Conservation (phyloP, 2,888 invertebrate genomes). For the Euphydryas editha region DNA sequence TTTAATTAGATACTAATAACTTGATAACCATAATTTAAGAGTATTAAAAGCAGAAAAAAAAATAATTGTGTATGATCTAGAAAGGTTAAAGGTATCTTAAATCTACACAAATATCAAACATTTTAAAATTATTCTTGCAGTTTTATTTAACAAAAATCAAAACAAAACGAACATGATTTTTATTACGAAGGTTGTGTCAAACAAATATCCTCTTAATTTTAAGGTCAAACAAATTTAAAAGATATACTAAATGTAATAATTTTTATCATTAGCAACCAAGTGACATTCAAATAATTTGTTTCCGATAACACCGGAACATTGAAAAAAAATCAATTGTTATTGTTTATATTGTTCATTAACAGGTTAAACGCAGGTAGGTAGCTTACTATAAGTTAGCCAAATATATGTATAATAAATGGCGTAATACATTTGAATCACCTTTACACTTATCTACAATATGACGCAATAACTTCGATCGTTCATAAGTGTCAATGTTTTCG, state of each 20-base stretch:
- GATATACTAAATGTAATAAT: constrained; percentile 30
- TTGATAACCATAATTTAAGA: not conserved
- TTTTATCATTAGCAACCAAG: constrained; percentile 15
- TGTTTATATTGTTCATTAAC: not conserved
- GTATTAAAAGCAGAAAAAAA: too few species aligned
- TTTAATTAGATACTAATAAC: not conserved
- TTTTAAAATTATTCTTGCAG: not conserved
- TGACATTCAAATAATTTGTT: constrained; percentile 16
- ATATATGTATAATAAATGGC: too few species aligned
- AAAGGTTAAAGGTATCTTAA: too few species aligned
- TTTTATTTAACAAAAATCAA: not conserved
- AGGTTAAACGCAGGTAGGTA: not conserved
- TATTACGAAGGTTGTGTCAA: constrained; percentile 23
- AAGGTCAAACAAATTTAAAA: constrained; percentile 33
- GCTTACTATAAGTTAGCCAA: too few species aligned
- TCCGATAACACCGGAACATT: constrained; percentile 7
- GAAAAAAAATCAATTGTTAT: not conserved
- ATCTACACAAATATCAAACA: not conserved
- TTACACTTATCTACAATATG: too few species aligned
- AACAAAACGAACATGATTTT: not conserved
- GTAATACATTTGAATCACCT: too few species aligned
- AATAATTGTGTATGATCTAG: too few species aligned
- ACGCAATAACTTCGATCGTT: too few species aligned
- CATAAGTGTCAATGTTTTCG: too few species aligned
- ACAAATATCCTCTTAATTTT: constrained; percentile 26